These are phyloP conservation scores for Artibeus lituratus DNA, from an alignment of 2,797 vertebrate genomes.

Conservation along the genomic window DNA sequence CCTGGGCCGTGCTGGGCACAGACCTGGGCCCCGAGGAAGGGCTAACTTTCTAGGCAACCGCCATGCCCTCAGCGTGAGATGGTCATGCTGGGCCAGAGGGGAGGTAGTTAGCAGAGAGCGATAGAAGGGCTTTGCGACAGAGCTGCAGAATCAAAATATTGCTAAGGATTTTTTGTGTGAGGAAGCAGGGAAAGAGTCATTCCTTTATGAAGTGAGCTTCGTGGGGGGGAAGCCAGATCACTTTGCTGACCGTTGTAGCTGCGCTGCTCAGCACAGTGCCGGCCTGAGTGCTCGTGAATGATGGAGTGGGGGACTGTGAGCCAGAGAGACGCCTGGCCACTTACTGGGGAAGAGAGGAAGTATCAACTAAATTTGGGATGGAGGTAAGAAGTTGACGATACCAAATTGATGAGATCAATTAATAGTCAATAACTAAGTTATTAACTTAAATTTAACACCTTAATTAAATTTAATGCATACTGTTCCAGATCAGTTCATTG, in stretches of 20 bases:
- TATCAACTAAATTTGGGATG: neutral
- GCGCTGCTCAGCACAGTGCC: neutral
- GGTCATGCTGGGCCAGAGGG: neutral
- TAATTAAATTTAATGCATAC: neutral
- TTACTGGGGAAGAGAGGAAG: neutral
- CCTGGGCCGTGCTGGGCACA: neutral
- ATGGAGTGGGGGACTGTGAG: neutral
- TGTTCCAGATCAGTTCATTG: neutral
- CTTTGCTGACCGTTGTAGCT: neutral
- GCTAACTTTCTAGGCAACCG: neutral
- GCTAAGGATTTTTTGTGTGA: neutral
- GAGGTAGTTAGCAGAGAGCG: neutral
- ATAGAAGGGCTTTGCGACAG: neutral
- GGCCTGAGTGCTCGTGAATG: neutral
- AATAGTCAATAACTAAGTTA: neutral
- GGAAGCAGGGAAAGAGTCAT: neutral
- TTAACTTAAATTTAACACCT: neutral
- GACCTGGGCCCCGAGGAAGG: neutral
- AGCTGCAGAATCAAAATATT: neutral
- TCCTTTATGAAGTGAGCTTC: neutral
- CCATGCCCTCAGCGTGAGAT: neutral
- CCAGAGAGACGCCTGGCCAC: neutral
- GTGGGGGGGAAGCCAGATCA: neutral
- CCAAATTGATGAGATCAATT: neutral
- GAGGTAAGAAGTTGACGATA: neutral